A percentile compares a stretch with the other conserved stretches of the same genome.
phyloP scores from a whole-genome alignment of 2,888 invertebrate species.

The Portevinia maculata region DNA sequence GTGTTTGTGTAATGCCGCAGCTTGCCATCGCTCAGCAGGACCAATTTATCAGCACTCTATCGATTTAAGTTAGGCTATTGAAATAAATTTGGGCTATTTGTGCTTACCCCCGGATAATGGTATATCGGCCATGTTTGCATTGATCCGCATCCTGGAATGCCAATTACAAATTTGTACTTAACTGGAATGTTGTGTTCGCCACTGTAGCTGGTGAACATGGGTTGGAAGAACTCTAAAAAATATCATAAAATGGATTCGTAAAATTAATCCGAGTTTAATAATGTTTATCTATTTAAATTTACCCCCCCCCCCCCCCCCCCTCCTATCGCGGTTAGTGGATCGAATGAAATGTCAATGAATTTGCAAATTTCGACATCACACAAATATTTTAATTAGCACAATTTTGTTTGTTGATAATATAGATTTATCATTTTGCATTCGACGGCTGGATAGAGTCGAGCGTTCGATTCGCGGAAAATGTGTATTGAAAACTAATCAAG shows the following conservation, averaged over 20 bases:
- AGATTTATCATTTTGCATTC: too few species aligned
- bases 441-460: too few species aligned
- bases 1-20: conserved; percentile 89
- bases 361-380: too few species aligned
- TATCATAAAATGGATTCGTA: too few species aligned
- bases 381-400: too few species aligned
- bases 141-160: conserved; percentile 88
- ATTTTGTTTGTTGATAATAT: too few species aligned
- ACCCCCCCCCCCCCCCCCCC: too few species aligned
- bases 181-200: conserved; percentile 85
- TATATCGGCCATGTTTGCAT: conserved; percentile 88
- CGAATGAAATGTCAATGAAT: too few species aligned
- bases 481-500: too few species aligned
- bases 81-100: background rate
- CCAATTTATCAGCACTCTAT: conserved; percentile 84
- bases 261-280: background rate
- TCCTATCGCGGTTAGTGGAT: too few species aligned
- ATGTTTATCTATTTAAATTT: too few species aligned
- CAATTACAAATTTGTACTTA: conserved; percentile 85
- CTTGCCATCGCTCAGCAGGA: conserved; percentile 88
- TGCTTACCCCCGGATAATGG: conserved; percentile 82
- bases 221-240: conserved; percentile 83
- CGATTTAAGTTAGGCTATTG: conserved; percentile 73
- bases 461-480: too few species aligned
- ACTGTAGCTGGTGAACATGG: conserved; percentile 87